These are phyloP conservation scores for Morone saxatilis DNA, from an alignment of 2,113 vertebrate genomes.

Conservation along the genomic window DNA sequence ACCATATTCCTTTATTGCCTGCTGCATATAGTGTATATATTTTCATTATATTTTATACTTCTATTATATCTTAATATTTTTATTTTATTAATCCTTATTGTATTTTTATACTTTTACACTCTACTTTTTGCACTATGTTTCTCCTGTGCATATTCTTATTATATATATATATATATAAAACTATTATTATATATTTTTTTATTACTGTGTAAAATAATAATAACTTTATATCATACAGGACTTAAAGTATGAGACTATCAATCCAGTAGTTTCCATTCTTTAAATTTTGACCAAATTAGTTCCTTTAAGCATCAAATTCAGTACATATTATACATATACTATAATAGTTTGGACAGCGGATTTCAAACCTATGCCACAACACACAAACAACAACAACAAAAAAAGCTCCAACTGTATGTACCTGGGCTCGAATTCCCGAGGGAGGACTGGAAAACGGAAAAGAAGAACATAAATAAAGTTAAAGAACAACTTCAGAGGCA, in stretches of 20 bases:
- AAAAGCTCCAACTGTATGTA: conserved; percentile 66
- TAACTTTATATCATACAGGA: background rate
- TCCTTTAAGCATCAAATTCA: background rate
- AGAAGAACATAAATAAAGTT: conserved; percentile 67
- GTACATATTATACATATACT: background rate
- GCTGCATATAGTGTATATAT: no score
- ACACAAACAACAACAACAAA: conserved; percentile 28
- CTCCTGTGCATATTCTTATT: no score
- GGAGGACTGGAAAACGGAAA: conserved; percentile 87
- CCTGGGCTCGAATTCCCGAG: conserved; percentile 95
- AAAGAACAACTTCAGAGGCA: background rate
- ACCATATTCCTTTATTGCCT: no score
- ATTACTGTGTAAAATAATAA: background rate
- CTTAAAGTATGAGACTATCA: background rate
- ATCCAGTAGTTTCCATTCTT: background rate
- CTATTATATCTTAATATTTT: no score
- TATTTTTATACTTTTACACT: no score
- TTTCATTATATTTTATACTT: no score
- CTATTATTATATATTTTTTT: background rate
- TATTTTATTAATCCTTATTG: no score
- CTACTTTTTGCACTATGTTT: no score
- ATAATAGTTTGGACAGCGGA: background rate
- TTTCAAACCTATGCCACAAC: background rate
- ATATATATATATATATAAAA: no score
- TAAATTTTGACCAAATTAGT: background rate